Base-by-base conservation (phyloP, 1,140 invertebrate species). In the Planococcus citri region DNA sequence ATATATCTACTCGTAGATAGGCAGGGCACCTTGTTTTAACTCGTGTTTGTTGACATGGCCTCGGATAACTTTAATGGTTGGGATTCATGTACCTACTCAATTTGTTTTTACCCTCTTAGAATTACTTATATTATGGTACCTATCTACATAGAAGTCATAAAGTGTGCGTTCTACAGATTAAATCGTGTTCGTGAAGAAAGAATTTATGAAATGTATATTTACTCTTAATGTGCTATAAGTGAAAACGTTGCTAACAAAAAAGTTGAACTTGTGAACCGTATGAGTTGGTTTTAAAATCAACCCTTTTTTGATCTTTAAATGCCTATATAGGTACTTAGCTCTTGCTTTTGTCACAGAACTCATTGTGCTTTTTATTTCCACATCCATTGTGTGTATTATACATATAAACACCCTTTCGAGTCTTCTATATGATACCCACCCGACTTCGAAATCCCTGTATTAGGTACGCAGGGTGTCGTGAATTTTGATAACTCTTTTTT, bases 331-430 rank as follows among this genome's bases (percentile, higher is more conserved):
- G 2, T 51, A 2, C n/a, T n/a, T n/a, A n/a, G n/a, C n/a, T n/a
- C 12, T 51, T 51, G 41, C 41, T 51, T 51, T 51, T 51, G 41
- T 51, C 17, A 51, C 41, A 51, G 41, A 51, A 20, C 41, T 51
- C 41, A 51, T 51, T 51, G 41, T 51, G 41, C 41, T 51, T 51
- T 51, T 51, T 51, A 51, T 51, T 51, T 51, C 17, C 41, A 51
- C 17, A 2, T 20, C 17, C 41, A 51, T 51, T 51, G 41, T n/a
- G n/a, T n/a, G n/a, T 51, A 51, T 6, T 51, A 17, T 6, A n/a
- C 17, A 51, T 51, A 51, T 51, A 51, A 51, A 51, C 41, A 51
- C 41, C 41, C 41, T n/a, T 33, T 51, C 17, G 14, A 37, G 33
- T 37, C 33, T 37, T 37, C n/a, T n/a, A n/a, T n/a, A n/a, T n/a